These are phyloP conservation scores for Tamias sibiricus DNA, from an alignment of 2,113 vertebrate species.

Conservation along the genomic window DNA sequence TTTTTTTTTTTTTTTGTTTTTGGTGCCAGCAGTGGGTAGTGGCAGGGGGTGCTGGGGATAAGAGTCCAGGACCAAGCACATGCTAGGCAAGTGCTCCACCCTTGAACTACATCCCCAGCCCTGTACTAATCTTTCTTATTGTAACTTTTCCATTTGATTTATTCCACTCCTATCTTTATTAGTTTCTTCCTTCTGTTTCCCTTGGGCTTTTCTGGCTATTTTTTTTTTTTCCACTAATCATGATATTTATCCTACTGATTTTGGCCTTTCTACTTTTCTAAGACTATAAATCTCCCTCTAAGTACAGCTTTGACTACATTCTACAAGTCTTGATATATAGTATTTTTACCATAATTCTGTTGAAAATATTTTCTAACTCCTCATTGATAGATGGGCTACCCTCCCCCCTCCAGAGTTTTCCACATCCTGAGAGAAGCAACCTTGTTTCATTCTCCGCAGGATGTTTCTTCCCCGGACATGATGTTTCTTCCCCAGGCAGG, in stretches of 20 bases:
- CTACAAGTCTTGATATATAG: background rate
- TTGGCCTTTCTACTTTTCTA: background rate
- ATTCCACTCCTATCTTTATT: background rate
- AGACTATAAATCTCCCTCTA: background rate
- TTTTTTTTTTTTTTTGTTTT: background rate
- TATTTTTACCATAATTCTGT: background rate
- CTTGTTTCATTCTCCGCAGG: too few relatives aligned
- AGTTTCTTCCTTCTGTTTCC: background rate
- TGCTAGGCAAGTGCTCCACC: too few relatives aligned
- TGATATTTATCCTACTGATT: background rate
- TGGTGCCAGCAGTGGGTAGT: too few relatives aligned
- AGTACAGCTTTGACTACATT: background rate
- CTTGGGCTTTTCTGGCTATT: background rate
- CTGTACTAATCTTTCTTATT: background rate
- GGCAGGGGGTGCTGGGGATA: too few relatives aligned
- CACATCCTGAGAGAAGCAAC: too few relatives aligned
- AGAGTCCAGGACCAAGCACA: too few relatives aligned
- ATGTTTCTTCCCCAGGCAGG: too few relatives aligned
- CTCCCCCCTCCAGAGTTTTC: too few relatives aligned
- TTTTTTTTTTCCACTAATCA: too few relatives aligned
- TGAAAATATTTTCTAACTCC: background rate
- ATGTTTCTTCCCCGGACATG: too few relatives aligned
- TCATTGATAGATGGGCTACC: too few relatives aligned
- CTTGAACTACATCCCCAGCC: too few relatives aligned
- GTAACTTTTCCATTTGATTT: background rate